Evolutionary conservation across 2,797 vertebrate species (phyloP).

Genomic region (Sebastes aleutianus): DNA sequence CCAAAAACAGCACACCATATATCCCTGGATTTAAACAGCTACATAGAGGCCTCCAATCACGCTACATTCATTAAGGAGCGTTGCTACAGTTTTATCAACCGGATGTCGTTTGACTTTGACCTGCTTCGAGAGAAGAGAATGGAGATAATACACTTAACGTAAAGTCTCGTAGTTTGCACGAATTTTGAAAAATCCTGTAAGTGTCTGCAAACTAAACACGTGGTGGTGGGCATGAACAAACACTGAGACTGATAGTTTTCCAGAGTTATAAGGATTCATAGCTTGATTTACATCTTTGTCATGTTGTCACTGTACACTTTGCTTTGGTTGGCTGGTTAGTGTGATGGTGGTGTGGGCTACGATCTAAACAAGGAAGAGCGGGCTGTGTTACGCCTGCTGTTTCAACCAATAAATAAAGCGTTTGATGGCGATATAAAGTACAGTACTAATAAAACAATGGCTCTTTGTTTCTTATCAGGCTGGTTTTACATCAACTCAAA

Average conservation of each 20-base stretch:
- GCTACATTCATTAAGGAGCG: conserved; percentile 55
- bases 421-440: conserved; percentile 40
- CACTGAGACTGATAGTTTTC: conserved; percentile 29
- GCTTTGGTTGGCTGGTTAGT: conserved; percentile 68
- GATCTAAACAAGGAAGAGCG: not conserved
- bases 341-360: conserved; percentile 32
- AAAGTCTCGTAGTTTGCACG: not conserved
- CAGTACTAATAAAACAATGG: conserved; percentile 59
- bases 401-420: conserved; percentile 22
- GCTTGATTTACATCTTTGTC: conserved; percentile 40
- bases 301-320: conserved; percentile 42
- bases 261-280: conserved; percentile 36
- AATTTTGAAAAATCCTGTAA: not conserved
- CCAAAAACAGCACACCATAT: conserved; percentile 45
- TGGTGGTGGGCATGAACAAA: conserved; percentile 26
- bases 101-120: conserved; percentile 17
- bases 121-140: conserved; percentile 23
- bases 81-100: conserved; percentile 35
- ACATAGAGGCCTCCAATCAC: conserved; percentile 30
- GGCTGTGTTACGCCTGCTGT: conserved; percentile 16
- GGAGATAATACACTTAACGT: not conserved
- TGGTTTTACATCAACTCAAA: conserved; percentile 67
- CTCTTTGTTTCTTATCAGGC: conserved; percentile 60
- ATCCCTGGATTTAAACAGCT: conserved; percentile 69
- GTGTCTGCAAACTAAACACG: conserved; percentile 7